Conservation (phyloP, 2,797 vertebrate species). For the Mus minutoides region DNA sequence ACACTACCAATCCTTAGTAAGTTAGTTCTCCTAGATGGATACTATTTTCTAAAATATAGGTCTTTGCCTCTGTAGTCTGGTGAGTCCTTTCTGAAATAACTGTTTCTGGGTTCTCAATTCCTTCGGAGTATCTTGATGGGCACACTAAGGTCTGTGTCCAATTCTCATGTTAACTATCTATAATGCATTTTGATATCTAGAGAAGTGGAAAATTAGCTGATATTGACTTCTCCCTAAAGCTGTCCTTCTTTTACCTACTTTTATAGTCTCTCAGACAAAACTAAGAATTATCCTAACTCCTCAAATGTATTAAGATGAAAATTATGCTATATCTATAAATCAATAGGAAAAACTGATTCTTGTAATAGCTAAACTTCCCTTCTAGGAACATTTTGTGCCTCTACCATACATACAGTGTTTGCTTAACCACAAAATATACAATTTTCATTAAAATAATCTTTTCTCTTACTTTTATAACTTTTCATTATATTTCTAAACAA, state of each 20-base stretch:
- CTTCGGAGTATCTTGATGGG: not conserved
- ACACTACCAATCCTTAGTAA: not conserved
- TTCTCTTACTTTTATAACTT: conserved; percentile 19
- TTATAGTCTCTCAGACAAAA: conserved; percentile 45
- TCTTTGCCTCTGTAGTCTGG: not conserved
- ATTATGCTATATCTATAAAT: not conserved
- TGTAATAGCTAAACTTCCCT: not conserved
- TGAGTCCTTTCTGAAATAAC: not conserved
- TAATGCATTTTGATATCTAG: not conserved
- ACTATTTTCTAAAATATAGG: not conserved
- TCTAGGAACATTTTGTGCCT: not conserved
- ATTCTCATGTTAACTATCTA: not conserved
- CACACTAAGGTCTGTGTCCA: not conserved
- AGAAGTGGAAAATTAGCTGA: not conserved
- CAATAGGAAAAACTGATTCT: not conserved
- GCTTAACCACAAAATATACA: not conserved
- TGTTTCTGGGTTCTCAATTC: conserved; percentile 4
- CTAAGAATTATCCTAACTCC: conserved; percentile 31
- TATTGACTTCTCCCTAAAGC: conserved; percentile 45
- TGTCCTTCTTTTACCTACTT: conserved; percentile 23
- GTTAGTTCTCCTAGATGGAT: conserved; percentile 5
- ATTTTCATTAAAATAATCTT: conserved; percentile 35
- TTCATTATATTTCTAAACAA: conserved; percentile 31
- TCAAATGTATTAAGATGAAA: conserved; percentile 13
- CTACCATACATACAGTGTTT: not conserved